Evolutionary conservation across 2,888 invertebrate genomes (phyloP).

Genomic region (Branchellion lobata): DNA sequence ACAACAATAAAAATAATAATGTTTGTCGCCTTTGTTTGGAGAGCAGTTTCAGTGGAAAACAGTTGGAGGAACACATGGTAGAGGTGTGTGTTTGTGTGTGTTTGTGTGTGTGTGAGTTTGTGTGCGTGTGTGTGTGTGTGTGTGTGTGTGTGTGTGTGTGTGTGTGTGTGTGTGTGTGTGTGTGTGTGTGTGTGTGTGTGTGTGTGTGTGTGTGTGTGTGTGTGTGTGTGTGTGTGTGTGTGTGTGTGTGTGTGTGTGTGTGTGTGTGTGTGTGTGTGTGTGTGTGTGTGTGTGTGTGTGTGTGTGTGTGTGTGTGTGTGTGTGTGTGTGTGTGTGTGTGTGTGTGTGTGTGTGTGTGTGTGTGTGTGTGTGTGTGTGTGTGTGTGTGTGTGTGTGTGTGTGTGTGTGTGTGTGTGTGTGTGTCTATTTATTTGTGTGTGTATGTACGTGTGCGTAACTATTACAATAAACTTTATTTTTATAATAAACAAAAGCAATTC

Average conservation of each 20-base stretch:
- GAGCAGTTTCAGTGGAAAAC: background rate
- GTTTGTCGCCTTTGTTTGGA: conserved; percentile 4
- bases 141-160: conserved; percentile 35
- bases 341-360: no score
- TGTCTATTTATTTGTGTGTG: background rate
- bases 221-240: background rate
- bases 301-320: background rate
- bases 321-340: conserved; percentile 1
- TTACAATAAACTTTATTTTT: background rate
- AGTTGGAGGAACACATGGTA: background rate
- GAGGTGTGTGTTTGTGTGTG: conserved; percentile 21
- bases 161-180: conserved; percentile 18
- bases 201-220: background rate
- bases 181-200: conserved; percentile 17
- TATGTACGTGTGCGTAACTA: background rate
- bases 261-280: background rate
- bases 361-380: background rate
- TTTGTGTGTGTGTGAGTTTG: conserved; percentile 15
- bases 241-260: conserved; percentile 24
- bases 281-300: conserved; percentile 3
- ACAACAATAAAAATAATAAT: conserved; percentile 8
- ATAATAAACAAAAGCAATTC: no score
- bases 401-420: background rate
- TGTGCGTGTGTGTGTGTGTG: conserved; percentile 26
- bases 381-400: background rate